Evolutionary conservation across 1,140 invertebrate species (phyloP).

Genomic region (Charaxes varanes): DNA sequence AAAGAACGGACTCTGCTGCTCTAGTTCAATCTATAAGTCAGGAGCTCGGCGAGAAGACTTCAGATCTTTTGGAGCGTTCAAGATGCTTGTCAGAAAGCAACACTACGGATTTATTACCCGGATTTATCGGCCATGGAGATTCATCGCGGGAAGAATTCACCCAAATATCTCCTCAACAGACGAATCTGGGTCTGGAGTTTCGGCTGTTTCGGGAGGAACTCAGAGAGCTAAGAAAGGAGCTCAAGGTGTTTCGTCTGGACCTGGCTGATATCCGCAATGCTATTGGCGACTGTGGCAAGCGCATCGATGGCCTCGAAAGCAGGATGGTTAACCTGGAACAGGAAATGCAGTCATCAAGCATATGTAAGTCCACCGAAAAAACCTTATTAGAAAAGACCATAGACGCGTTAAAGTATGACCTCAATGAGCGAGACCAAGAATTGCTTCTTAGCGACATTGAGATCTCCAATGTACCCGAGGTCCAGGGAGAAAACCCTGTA

Average conservation of each 20-base stretch:
- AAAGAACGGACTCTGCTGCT: neutral
- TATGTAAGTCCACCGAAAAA: neutral
- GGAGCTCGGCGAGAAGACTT: neutral
- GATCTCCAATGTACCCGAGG: constrained; percentile 6
- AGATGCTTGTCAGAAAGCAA: too few relatives aligned
- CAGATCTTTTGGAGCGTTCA: too few relatives aligned
- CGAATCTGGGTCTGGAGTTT: neutral
- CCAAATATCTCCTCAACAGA: neutral
- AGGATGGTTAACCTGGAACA: constrained; percentile 1
- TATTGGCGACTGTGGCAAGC: neutral
- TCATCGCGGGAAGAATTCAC: too few relatives aligned
- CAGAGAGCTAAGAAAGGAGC: neutral
- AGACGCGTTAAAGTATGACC: neutral
- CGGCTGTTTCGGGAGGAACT: constrained; percentile 1
- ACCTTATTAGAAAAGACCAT: constrained; percentile 1
- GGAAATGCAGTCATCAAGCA: neutral
- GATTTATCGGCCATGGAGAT: too few relatives aligned
- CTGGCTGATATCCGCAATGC: neutral
- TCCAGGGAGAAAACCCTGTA: constrained; percentile 4
- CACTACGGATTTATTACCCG: too few relatives aligned
- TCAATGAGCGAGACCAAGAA: constrained; percentile 12
- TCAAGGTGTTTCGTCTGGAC: constrained; percentile 1
- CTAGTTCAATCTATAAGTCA: neutral
- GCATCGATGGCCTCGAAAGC: neutral
- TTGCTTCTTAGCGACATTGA: constrained; percentile 8